Evolutionary conservation across 2,888 invertebrate species (phyloP), one percentile per base, ranked within the genome.

Genomic region (Taphrorychus bicolor): DNA sequence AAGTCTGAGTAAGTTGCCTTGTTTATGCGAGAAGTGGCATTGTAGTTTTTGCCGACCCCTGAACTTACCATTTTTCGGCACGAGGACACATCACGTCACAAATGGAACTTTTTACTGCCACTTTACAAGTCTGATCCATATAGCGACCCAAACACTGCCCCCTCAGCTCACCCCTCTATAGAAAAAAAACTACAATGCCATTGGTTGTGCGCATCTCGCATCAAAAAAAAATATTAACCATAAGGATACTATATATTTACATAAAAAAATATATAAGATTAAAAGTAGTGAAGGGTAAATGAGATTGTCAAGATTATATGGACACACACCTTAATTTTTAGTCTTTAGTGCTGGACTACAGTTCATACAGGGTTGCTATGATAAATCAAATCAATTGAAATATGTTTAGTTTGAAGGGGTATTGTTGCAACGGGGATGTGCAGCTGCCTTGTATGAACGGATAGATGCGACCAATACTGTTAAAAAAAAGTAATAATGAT

Each of bases 1-100:
- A 83, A 83, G 83, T 83, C 83, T 83, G 83, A 83, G 79, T 82
- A 81, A 79, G 83, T 82, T 83, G 83, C 83, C 83, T 83, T 83
- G 69, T 71, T 65, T 68, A 32, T 71, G 70, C 59, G 54, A 69
- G 68, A 66, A 52, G 21, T 66, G 69, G 68, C 64, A 64, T 66
- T 70, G 67, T 67, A 48, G 67, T 48, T 52, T n/a, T n/a, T n/a
- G n/a, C n/a, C n/a, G n/a, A n/a, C n/a, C n/a, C n/a, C n/a, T n/a
- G n/a, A n/a, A n/a, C n/a, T n/a, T n/a, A n/a, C n/a, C n/a, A n/a
- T n/a, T n/a, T n/a, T n/a, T n/a, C n/a, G n/a, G 14, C 16, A 7
- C 45, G 5, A 14, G 5, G 14, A 14, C 45, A 16, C 45, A 45
- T 17, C 45, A 45, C 45, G 14, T 3, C 17, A 45, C 45, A 17